Conservation (phyloP, 2,113 vertebrate genomes). For the Scomber colias region DNA sequence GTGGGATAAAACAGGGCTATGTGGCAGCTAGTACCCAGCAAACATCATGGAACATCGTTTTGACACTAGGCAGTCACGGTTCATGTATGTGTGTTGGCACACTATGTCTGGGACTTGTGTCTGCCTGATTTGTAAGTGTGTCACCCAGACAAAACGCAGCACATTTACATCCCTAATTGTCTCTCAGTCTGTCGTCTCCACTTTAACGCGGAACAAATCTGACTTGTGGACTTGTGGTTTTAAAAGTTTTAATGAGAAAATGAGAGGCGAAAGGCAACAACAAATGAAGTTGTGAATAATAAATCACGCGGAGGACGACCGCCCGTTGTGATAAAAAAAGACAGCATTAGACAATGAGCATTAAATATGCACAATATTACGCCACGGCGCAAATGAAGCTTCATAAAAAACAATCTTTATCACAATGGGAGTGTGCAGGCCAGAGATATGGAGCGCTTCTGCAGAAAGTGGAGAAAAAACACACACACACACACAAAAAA, state of each 20-base stretch:
- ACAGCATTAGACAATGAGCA: slow-evolving; percentile 18
- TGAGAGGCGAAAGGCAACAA: slow-evolving; percentile 16
- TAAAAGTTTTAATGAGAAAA: slow-evolving; percentile 59
- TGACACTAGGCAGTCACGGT: slow-evolving; percentile 16
- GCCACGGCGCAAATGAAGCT: slow-evolving; percentile 13
- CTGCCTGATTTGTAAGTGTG: slow-evolving; percentile 9
- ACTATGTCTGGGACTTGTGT: neutral
- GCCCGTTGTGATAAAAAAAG: neutral
- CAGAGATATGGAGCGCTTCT: slow-evolving; percentile 38
- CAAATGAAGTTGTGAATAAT: slow-evolving; percentile 46
- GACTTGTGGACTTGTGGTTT: slow-evolving; percentile 21
- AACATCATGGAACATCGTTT: neutral
- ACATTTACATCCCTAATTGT: slow-evolving; percentile 35
- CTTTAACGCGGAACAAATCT: slow-evolving; percentile 38
- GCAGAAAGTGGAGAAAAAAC: slow-evolving; percentile 5
- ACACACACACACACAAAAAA: neutral
- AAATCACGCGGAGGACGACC: slow-evolving; percentile 19
- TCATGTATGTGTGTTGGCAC: neutral
- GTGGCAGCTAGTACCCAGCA: slow-evolving; percentile 1
- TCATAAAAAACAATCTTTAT: slow-evolving; percentile 56
- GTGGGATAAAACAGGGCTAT: neutral
- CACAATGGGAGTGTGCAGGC: slow-evolving; percentile 37
- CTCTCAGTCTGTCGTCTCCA: slow-evolving; percentile 10
- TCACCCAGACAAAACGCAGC: slow-evolving; percentile 6
- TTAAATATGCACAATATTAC: slow-evolving; percentile 42